Percentiles rank a stretch among this genome's conserved stretches.
Evolutionary conservation across 2,888 invertebrate genomes (phyloP).

Genomic region (Perithous albicinctus): DNA sequence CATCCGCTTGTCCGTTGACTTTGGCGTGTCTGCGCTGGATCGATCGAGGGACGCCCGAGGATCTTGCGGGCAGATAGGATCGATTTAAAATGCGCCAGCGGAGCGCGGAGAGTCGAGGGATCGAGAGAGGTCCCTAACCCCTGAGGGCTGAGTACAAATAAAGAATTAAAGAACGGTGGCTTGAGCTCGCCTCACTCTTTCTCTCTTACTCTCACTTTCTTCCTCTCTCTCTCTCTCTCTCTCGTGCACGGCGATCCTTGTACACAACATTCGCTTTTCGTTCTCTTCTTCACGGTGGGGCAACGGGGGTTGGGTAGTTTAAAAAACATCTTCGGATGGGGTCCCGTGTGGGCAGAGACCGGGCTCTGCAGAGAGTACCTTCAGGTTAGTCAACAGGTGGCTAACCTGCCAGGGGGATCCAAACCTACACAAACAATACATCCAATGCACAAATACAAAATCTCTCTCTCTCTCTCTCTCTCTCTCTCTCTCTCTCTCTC

Average conservation of each 20-base stretch:
- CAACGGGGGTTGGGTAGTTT: constrained; percentile 77
- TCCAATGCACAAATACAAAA: constrained; percentile 83
- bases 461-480: constrained; percentile 72
- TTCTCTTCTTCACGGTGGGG: constrained; percentile 31
- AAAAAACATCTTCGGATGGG: constrained; percentile 79
- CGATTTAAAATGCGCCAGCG: constrained; percentile 74
- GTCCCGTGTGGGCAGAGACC: constrained; percentile 78
- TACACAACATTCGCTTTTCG: constrained; percentile 44
- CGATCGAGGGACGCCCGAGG: constrained; percentile 57
- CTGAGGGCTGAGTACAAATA: constrained; percentile 80
- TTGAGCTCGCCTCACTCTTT: constrained; percentile 44
- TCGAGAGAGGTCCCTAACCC: constrained; percentile 79
- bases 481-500: constrained; percentile 75
- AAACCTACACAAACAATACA: constrained; percentile 84
- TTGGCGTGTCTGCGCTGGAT: constrained; percentile 35
- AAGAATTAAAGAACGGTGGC: constrained; percentile 68
- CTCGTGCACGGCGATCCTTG: neutral
- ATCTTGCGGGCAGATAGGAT: constrained; percentile 66
- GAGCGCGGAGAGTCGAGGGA: constrained; percentile 51
- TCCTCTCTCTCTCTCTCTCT: neutral
- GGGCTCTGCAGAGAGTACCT: constrained; percentile 67
- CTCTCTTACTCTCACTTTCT: neutral
- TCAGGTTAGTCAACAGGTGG: constrained; percentile 85
- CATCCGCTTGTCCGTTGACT: constrained; percentile 64
- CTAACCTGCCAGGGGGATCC: constrained; percentile 80